phyloP scores from a whole-genome alignment of 2,888 invertebrate species.

The Syritta pipiens region DNA sequence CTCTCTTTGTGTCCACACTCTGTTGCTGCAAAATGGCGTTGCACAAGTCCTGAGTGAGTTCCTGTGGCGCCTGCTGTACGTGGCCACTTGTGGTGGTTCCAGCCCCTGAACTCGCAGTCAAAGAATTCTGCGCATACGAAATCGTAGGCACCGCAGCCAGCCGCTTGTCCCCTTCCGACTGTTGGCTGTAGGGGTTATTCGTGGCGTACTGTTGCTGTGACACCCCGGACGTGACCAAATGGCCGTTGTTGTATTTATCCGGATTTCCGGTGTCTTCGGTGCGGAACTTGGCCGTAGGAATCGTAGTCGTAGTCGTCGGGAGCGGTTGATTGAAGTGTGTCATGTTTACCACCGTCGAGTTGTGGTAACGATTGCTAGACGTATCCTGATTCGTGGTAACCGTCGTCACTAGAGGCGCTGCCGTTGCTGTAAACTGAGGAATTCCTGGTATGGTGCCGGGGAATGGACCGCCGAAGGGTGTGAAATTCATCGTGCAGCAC shows the following conservation, averaged over 20 bases:
- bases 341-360: slow-evolving; percentile 75
- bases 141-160: slow-evolving; percentile 73
- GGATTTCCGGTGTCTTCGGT: slow-evolving; percentile 80
- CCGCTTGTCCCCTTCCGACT: slow-evolving; percentile 74
- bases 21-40: slow-evolving; percentile 79
- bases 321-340: slow-evolving; percentile 82
- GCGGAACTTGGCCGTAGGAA: slow-evolving; percentile 83
- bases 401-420: slow-evolving; percentile 82
- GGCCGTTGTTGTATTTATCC: slow-evolving; percentile 81
- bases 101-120: slow-evolving; percentile 71
- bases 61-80: slow-evolving; percentile 77
- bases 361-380: slow-evolving; percentile 76
- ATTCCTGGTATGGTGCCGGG: slow-evolving; percentile 88
- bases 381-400: slow-evolving; percentile 77
- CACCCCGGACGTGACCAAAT: slow-evolving; percentile 74
- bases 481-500: slow-evolving; percentile 88
- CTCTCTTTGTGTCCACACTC: slow-evolving; percentile 76
- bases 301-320: slow-evolving; percentile 76
- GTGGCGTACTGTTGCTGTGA: slow-evolving; percentile 75
- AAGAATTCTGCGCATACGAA: slow-evolving; percentile 74
- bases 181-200: slow-evolving; percentile 71
- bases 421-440: slow-evolving; percentile 86
- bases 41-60: slow-evolving; percentile 79
- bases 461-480: slow-evolving; percentile 88
- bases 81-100: slow-evolving; percentile 71